These are phyloP conservation scores for Oxycera nigricornis DNA, from an alignment of 2,888 invertebrate species.

Conservation along the genomic window DNA sequence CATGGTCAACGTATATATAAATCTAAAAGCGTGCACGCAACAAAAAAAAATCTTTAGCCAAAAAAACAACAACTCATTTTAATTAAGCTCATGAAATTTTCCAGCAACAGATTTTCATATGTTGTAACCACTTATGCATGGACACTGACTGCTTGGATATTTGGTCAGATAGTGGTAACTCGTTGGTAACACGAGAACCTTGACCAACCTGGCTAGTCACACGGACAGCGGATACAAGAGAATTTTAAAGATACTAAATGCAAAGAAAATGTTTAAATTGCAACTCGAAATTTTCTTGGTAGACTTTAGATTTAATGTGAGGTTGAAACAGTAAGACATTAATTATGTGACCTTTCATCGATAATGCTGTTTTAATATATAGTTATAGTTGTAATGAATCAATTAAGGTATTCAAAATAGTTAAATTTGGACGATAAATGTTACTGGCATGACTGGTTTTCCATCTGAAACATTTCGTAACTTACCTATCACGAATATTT, in stretches of 20 bases:
- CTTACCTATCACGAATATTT: constrained; percentile 88
- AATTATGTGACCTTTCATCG: constrained; percentile 1
- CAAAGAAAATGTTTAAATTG: background rate
- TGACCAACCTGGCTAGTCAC: constrained; percentile 15
- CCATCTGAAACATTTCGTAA: constrained; percentile 49
- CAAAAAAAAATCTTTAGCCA: background rate
- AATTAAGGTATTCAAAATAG: background rate
- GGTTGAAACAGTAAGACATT: background rate
- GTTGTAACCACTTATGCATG: background rate
- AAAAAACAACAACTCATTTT: background rate
- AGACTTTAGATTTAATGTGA: background rate
- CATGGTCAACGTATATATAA: background rate
- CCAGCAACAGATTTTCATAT: background rate
- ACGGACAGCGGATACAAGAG: background rate
- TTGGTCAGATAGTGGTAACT: background rate
- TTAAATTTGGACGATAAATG: background rate
- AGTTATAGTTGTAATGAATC: background rate
- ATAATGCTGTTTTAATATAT: background rate
- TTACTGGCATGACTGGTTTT: background rate
- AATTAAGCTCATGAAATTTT: background rate
- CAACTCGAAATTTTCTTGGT: background rate
- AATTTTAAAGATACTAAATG: too few species aligned
- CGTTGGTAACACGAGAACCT: background rate
- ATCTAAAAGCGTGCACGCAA: background rate
- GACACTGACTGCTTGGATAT: background rate